phyloP scores from a whole-genome alignment of 2,113 vertebrate genomes.

The Collichthys lucidus region DNA sequence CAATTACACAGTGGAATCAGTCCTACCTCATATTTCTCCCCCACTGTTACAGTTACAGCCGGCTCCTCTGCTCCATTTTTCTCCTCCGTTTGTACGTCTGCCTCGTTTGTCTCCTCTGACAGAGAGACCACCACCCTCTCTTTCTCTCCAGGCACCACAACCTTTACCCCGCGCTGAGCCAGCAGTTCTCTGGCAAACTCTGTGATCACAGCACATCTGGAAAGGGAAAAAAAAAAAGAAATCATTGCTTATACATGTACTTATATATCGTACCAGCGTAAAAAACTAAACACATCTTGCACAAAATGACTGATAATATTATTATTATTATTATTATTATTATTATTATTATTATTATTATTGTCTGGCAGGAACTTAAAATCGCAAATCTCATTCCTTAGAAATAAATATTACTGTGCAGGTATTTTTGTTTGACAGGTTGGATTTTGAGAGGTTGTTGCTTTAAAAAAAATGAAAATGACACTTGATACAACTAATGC shows the following conservation, averaged over 20 bases:
- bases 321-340: no score
- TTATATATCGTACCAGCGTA: accelerated
- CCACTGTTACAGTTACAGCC: constrained; percentile 58
- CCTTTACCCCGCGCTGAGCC: constrained; percentile 85
- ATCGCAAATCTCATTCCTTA: no score
- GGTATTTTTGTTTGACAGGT: neutral
- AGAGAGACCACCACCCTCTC: constrained; percentile 82
- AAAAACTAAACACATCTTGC: neutral
- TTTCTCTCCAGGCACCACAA: constrained; percentile 88
- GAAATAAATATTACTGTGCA: no score
- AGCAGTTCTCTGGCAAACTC: constrained; percentile 90
- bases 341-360: no score
- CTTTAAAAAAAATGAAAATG: neutral
- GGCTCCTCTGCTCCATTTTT: constrained; percentile 60
- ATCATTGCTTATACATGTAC: neutral
- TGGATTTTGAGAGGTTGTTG: no score
- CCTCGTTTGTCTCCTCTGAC: constrained; percentile 72
- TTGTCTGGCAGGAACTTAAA: no score
- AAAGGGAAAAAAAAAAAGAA: neutral
- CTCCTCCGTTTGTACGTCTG: constrained; percentile 32
- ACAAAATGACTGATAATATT: no score
- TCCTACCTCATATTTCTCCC: constrained; percentile 87
- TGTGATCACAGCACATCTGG: constrained; percentile 92
- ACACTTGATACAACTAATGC: neutral
- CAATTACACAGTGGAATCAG: neutral